Evolutionary conservation across 2,113 vertebrate genomes (phyloP), one percentile per base, ranked within the genome.

Genomic region (Catharus bicknelli): DNA sequence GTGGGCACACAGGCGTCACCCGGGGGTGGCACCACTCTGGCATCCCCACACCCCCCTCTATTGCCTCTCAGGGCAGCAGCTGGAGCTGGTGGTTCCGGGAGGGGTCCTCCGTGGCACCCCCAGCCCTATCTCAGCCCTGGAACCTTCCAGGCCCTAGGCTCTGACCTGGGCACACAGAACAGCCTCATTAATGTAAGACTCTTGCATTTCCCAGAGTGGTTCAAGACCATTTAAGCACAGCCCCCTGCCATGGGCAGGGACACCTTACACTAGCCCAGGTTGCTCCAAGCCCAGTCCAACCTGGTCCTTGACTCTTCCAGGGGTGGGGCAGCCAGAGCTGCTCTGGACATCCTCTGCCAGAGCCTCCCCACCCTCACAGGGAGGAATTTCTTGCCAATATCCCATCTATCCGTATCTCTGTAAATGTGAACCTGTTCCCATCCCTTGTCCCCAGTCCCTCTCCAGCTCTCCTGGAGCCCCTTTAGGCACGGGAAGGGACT

Each of bases 201-300:
- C n/a, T 40, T 0, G 0, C 32, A 13, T 19, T 43, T 73, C 32
- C 36, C 51, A 13, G 16, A 23, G 38, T 6, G 18, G 18, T 38
- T 23, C 27, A 66, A 57, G 18, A 8, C 27, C 27, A 25, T 13
- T 32, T 23, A 29, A n/a, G 16, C 10, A 30, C 53, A 74, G 50
- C 10, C 12, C 43, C 45, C 22, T 66, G 53, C 27, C 27, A 20
- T 5, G 38, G 11, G 12, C 61, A 81, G 32, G 45, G 27, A 38
- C 68, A 53, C 4, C 9, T 61, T 9, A n/a, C n/a, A 40, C 13
- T 8, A 0, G 0, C 13, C 20, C 61, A 51, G 38, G 16, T 0
- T 34, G 53, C 19, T 88, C 61, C 53, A 21, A 53, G 19, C 3
- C 27, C 22, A 2, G 2, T 29, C 45, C 69, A 53, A 0, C n/a